Evolutionary conservation across 2,113 vertebrate genomes (phyloP), one percentile per base, ranked within the genome.

Genomic region (Hippolais icterina): DNA sequence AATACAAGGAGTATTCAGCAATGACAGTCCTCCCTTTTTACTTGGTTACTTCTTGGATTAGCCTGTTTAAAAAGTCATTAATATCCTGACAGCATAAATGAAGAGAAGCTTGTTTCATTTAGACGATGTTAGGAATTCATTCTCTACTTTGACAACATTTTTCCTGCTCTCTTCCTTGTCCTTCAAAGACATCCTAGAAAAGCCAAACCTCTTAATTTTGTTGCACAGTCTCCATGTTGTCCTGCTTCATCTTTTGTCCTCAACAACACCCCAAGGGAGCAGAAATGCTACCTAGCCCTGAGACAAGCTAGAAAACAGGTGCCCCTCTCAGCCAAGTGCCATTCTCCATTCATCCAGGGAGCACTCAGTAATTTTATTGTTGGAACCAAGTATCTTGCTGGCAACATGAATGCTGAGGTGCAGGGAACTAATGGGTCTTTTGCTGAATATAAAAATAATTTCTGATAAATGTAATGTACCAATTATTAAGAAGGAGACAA

Each of bases 11-110:
- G 15, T 53, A 61, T 72, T 69, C 57, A 91, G 20, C 53, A 72
- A 15, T 15, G 33, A 21, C 7, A 82, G 49, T 44, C 12, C 13
- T 85, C 53, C 70, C 50, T 85, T 92, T 84, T 82, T 65, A 61
- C 75, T 92, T 88, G 64, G 28, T 90, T 95, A 65, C 59, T 87
- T 95, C 54, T 84, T 60, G 19, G 21, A 87, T 77, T 85, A 87
- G 64, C 12, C 25, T 57, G 8, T 64, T 71, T 76, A 59, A 87
- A 79, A 94, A 93, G 12, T 15, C 61, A 72, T 80, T 75, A 68
- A 71, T 87, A 91, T 21, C 14, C n/a, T 94, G 61, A 80, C 14
- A 59, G 16, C 13, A 23, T 47, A 83, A 94, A 88, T 50, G 72
- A 42, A 33, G 37, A 78, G 53, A 84, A 91, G 17, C 12, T 65